phyloP scores from a whole-genome alignment of 1,140 invertebrate genomes.

The Drosophila oshimai region DNA sequence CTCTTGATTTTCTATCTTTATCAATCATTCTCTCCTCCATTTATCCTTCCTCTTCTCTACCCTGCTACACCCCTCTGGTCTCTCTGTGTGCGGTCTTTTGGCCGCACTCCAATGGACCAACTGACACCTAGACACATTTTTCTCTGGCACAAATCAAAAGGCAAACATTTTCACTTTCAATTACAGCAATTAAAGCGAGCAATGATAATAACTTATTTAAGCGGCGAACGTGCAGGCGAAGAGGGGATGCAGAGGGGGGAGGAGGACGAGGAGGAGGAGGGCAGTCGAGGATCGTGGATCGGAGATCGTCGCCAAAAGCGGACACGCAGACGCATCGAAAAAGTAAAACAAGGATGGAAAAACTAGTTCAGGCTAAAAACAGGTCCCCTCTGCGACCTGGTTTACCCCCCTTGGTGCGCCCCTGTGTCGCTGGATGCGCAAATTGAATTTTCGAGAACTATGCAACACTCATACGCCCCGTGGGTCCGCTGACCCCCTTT shows the following conservation, averaged over 20 bases:
- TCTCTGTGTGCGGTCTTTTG: slow-evolving; percentile 20
- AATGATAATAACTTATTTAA: slow-evolving; percentile 82
- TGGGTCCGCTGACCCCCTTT: slow-evolving; percentile 49
- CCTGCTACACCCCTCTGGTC: background rate
- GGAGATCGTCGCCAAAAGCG: slow-evolving; percentile 24
- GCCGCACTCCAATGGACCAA: slow-evolving; percentile 27
- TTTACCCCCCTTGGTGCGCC: slow-evolving; percentile 1
- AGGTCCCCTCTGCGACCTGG: slow-evolving; percentile 19
- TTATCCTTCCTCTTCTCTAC: background rate
- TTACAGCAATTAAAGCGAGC: slow-evolving; percentile 80
- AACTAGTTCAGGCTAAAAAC: slow-evolving; percentile 60
- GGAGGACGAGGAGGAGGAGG: background rate
- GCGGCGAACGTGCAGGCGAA: slow-evolving; percentile 41
- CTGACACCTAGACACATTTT: slow-evolving; percentile 80
- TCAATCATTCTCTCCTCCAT: too few relatives aligned
- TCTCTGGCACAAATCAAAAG: slow-evolving; percentile 77
- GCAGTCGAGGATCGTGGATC: slow-evolving; percentile 2
- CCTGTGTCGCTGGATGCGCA: slow-evolving; percentile 38
- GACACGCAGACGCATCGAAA: slow-evolving; percentile 16
- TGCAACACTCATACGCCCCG: slow-evolving; percentile 78
- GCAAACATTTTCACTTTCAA: slow-evolving; percentile 81
- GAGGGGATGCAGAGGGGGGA: slow-evolving; percentile 10
- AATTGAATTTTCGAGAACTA: slow-evolving; percentile 79
- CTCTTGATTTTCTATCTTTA: too few relatives aligned
- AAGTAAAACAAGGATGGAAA: slow-evolving; percentile 26